phyloP scores from a whole-genome alignment of 2,797 vertebrate species.

The Pipistrellus pipistrellus region DNA sequence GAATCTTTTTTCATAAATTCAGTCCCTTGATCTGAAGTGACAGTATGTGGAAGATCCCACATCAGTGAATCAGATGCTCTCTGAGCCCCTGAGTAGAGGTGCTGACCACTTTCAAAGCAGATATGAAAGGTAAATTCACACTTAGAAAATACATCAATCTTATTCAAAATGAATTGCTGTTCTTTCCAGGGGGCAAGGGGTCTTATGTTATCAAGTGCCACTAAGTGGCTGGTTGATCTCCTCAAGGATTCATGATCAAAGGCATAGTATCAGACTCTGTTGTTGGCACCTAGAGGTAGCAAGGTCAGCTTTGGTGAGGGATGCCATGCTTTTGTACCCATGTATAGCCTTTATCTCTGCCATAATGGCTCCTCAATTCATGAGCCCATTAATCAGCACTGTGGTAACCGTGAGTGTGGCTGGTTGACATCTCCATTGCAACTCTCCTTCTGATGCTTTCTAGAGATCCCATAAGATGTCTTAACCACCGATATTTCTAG shows the following conservation, averaged over 20 bases:
- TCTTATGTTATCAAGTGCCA: background rate
- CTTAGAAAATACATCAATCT: background rate
- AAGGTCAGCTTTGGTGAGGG: background rate
- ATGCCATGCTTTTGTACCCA: background rate
- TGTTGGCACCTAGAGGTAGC: background rate
- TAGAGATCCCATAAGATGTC: background rate
- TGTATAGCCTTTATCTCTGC: background rate
- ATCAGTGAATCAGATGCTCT: background rate
- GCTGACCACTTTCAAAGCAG: background rate
- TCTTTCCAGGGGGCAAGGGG: background rate
- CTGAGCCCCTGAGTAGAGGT: background rate
- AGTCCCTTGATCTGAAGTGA: background rate
- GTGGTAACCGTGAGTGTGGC: background rate
- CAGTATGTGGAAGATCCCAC: background rate
- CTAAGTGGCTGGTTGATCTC: background rate
- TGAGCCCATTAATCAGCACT: background rate
- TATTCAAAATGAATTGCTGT: background rate
- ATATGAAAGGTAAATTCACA: background rate
- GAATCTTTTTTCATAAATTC: background rate
- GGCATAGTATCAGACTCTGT: background rate
- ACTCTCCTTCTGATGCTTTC: background rate
- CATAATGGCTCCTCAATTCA: background rate
- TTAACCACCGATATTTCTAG: background rate
- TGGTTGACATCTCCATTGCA: background rate
- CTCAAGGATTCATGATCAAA: background rate